phyloP scores from a whole-genome alignment of 2,113 vertebrate genomes.

The Brachyistius frenatus region DNA sequence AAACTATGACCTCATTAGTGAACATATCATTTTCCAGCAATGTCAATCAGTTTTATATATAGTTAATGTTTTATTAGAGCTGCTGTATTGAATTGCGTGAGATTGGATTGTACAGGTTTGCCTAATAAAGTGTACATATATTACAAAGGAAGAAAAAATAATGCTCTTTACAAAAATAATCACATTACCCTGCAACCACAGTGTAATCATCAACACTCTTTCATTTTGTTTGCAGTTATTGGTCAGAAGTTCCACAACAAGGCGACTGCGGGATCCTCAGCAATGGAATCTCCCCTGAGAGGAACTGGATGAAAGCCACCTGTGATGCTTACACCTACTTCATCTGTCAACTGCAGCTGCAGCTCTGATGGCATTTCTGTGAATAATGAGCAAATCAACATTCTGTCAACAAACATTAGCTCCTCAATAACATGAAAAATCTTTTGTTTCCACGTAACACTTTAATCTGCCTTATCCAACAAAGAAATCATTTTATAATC shows the following conservation, averaged over 20 bases:
- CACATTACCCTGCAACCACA: not conserved
- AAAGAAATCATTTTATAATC: not conserved
- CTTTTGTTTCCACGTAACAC: not conserved
- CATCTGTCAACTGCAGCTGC: slow-evolving; percentile 78
- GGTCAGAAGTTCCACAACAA: not conserved
- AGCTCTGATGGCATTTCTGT: not conserved
- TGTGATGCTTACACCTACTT: slow-evolving; percentile 47
- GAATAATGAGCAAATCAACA: not conserved
- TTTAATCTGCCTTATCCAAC: slow-evolving; percentile 14
- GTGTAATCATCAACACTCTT: not conserved
- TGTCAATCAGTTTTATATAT: too few species aligned
- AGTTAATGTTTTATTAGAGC: too few species aligned
- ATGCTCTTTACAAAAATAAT: too few species aligned
- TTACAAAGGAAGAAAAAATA: too few species aligned
- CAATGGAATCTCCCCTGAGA: not conserved
- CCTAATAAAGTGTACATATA: too few species aligned
- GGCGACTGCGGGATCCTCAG: slow-evolving; percentile 66
- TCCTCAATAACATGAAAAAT: slow-evolving; percentile 4
- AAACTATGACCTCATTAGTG: too few species aligned
- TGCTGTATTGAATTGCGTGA: too few species aligned
- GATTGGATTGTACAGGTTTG: too few species aligned
- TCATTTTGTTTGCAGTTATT: slow-evolving; percentile 64
- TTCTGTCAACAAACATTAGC: not conserved
- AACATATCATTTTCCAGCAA: too few species aligned
- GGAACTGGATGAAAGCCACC: slow-evolving; percentile 58